phyloP scores from a whole-genome alignment of 2,113 vertebrate genomes.

The Colinus virginianus region DNA sequence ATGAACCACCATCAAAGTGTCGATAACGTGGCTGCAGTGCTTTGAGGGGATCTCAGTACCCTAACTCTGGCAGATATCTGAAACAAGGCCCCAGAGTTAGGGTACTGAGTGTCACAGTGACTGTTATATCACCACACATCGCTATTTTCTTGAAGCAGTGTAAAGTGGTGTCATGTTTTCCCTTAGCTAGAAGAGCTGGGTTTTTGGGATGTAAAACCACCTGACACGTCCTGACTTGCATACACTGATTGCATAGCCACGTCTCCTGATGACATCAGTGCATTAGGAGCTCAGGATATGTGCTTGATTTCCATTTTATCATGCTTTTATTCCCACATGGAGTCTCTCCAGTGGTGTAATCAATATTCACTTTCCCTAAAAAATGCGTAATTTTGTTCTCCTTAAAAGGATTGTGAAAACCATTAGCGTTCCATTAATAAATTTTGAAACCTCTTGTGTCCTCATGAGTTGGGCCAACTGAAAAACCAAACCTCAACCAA shows the following conservation, averaged over 20 bases:
- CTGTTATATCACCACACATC: background rate
- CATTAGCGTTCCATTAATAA: slow-evolving; percentile 42
- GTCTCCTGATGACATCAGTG: background rate
- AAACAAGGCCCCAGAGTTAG: no score
- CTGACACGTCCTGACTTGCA: background rate
- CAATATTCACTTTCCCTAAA: slow-evolving; percentile 27
- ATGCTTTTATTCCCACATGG: background rate
- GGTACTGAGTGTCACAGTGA: background rate
- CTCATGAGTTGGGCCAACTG: background rate
- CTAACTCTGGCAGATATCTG: no score
- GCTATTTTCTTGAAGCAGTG: background rate
- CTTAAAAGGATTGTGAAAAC: slow-evolving; percentile 14
- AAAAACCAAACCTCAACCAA: background rate
- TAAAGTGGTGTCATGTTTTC: background rate
- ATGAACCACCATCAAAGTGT: background rate
- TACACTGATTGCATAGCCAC: background rate
- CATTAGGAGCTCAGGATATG: background rate
- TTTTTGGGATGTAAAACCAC: slow-evolving; percentile 13
- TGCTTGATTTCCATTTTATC: background rate
- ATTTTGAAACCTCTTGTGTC: background rate
- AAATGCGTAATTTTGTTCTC: background rate
- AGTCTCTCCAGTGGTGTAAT: background rate
- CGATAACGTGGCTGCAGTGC: background rate
- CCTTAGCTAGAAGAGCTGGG: background rate
- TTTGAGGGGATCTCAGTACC: background rate